These are phyloP conservation scores for Heliconius ethilla DNA, from an alignment of 2,888 invertebrate genomes.

Conservation along the genomic window DNA sequence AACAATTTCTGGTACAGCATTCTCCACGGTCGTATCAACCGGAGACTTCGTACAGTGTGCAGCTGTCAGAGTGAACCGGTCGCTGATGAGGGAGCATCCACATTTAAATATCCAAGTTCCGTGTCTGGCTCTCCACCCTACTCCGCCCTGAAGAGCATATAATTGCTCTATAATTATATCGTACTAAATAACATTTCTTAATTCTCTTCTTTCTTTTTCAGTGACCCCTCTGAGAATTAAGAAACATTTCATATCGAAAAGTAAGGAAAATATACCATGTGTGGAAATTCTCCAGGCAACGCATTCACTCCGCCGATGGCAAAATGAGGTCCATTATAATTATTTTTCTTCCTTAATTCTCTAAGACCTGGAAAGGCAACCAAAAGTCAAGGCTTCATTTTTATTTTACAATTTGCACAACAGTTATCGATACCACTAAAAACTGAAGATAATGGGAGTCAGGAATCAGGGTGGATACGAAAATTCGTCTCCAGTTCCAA, in stretches of 20 bases:
- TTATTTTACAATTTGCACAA: neutral
- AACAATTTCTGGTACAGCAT: constrained; percentile 52
- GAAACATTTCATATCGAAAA: neutral
- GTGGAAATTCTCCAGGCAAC: constrained; percentile 58
- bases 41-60: constrained; percentile 79
- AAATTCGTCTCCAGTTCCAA: too few relatives aligned
- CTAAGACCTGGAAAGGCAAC: neutral
- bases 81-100: constrained; percentile 84
- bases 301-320: constrained; percentile 53
- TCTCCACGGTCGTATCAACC: constrained; percentile 46
- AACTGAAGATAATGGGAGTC: neutral
- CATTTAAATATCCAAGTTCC: constrained; percentile 67
- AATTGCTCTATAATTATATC: neutral
- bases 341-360: neutral
- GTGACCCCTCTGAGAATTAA: too few relatives aligned
- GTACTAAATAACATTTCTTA: too few relatives aligned
- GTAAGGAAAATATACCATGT: constrained; percentile 54
- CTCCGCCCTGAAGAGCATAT: constrained; percentile 50
- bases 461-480: too few relatives aligned
- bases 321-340: neutral
- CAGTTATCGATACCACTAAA: neutral
- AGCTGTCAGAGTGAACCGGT: constrained; percentile 83
- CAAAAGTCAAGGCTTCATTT: neutral
- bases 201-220: too few relatives aligned
- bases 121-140: constrained; percentile 52